Evolutionary conservation across 2,113 vertebrate species (phyloP).

Genomic region (Pithys albifrons): DNA sequence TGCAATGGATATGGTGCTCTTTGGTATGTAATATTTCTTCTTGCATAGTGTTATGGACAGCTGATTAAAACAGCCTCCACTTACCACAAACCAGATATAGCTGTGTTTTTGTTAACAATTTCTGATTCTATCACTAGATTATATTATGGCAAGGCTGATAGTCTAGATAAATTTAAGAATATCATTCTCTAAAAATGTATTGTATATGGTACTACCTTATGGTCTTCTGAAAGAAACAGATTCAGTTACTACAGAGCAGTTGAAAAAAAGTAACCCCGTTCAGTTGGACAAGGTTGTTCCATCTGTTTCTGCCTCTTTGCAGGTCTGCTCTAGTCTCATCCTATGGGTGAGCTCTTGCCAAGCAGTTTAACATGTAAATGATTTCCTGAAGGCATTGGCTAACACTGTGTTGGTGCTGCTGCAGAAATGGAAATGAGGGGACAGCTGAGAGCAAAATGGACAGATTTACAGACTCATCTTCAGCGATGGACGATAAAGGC

Average conservation of each 20-base stretch:
- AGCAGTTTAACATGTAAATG: neutral
- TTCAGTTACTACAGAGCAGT: neutral
- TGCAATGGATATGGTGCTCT: neutral
- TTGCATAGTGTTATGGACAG: neutral
- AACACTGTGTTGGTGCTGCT: neutral
- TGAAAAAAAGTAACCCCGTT: neutral
- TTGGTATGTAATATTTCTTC: neutral
- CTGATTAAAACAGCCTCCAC: neutral
- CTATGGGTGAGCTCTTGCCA: neutral
- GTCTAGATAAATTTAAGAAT: neutral
- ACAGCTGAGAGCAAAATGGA: neutral
- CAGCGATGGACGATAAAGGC: neutral
- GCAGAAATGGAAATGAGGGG: neutral
- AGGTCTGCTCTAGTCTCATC: neutral
- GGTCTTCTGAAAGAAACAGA: neutral
- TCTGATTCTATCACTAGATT: neutral
- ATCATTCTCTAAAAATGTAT: neutral
- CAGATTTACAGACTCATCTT: neutral
- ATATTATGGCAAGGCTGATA: neutral
- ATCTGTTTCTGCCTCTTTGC: neutral
- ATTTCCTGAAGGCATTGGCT: neutral
- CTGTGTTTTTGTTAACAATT: neutral
- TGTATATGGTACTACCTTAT: neutral
- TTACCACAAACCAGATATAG: neutral
- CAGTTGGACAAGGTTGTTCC: neutral